Evolutionary conservation across 2,797 vertebrate genomes (phyloP), one percentile per base, ranked within the genome.

Genomic region (Chrysocyon brachyurus): DNA sequence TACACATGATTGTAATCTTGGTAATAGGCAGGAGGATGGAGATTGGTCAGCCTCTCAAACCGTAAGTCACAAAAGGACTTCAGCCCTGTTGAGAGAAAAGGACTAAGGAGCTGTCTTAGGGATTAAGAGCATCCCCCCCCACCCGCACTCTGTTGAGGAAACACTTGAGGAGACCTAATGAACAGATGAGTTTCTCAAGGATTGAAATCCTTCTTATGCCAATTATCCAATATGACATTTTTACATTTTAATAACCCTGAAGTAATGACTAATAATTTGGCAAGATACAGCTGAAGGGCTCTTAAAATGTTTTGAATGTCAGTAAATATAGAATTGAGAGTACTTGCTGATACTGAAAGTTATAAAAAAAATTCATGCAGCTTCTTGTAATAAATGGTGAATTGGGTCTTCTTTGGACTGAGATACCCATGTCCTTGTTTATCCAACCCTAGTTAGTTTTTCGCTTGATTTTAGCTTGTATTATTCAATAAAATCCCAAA

Each of bases 171-270:
- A 96, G 49, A 81, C 26, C 63, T 85, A 22, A 28, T 66, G 52
- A 92, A 0, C 70, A 94, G 46, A 84, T 2, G 87, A 82, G 9
- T 70, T 33, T 87, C 9, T 93, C 54, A 86, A 81, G 83, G 46
- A 75, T 75, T 96, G 87, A 87, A 96, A 70, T 56, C 66, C 6
- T 84, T 56, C 28, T 96, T 52, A 54, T 95, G 17, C 24, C 56
- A 87, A 36, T 87, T 87, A 28, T 82, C 11, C 72, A 75, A 14
- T 68, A 86, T 52, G 59, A 57, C 59, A 92, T 77, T 94, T 14
- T n/a, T 95, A 33, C 1, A 21, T 10, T 28, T 84, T 93, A 96
- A 70, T 61, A 84, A 97, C 81, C 11, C 24, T 5, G 94, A 92
- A 91, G 24, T 90, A 14, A 36, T 31, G 93, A 78, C 19, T 61